Evolutionary conservation across 2,888 invertebrate genomes (phyloP).

Genomic region (Drosophila suboccidentalis): DNA sequence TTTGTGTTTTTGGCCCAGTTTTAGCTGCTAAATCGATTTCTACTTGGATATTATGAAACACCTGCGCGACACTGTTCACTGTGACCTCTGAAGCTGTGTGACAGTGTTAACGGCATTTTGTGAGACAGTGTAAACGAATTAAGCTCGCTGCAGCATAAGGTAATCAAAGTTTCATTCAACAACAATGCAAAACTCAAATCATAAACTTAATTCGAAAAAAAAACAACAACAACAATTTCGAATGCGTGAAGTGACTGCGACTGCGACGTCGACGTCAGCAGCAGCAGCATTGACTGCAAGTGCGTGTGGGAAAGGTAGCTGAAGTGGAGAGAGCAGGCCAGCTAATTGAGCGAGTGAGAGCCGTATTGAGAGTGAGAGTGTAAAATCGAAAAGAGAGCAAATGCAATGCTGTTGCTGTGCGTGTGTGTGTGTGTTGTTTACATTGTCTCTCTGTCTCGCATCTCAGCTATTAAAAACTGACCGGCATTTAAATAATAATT

Average conservation of each 20-base stretch:
- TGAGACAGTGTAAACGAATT: slow-evolving; percentile 22
- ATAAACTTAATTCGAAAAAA: background rate
- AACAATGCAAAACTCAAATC: slow-evolving; percentile 8
- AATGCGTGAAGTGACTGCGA: slow-evolving; percentile 7
- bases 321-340: slow-evolving; percentile 23
- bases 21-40: slow-evolving; percentile 65
- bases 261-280: slow-evolving; percentile 12
- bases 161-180: slow-evolving; percentile 35
- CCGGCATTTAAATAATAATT: slow-evolving; percentile 52
- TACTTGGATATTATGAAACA: slow-evolving; percentile 74
- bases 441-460: slow-evolving; percentile 29
- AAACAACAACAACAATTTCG: slow-evolving; percentile 13
- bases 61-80: slow-evolving; percentile 32
- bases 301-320: slow-evolving; percentile 34
- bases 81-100: slow-evolving; percentile 32
- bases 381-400: slow-evolving; percentile 11
- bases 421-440: slow-evolving; percentile 44
- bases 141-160: slow-evolving; percentile 32
- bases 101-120: slow-evolving; percentile 29
- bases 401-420: slow-evolving; percentile 3
- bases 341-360: background rate
- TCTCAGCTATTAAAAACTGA: slow-evolving; percentile 43
- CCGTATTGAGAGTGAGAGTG: slow-evolving; percentile 23
- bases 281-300: slow-evolving; percentile 15
- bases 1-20: slow-evolving; percentile 48